Base-by-base conservation (phyloP, 1,140 invertebrate species). In the Papilio glaucus region DNA sequence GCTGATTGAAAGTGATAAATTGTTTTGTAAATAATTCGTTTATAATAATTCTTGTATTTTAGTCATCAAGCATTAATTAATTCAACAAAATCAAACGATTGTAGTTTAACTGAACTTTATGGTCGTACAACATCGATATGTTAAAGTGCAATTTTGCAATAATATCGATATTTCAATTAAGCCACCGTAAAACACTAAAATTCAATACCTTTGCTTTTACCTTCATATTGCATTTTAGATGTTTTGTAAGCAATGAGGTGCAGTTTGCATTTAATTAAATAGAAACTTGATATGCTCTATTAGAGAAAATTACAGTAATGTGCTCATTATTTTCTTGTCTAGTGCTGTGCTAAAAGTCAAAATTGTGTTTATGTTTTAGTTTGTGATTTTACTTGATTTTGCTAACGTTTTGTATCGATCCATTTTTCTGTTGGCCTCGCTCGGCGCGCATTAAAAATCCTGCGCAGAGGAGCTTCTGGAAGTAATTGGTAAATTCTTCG, bases 141-240 rank as follows among this genome's bases (percentile, higher is more conserved):
- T 38, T 9, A 4, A 38, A 37, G 18, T 65, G 15, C 29, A 65
- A 18, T 65, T 57, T 37, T 39, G 21, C 18, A 65, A 65, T 65
- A 65, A 65, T 18, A 65, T 65, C 62, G 62, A 65, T 65, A 65
- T 37, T 65, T 65, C 62, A 38, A 65, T 65, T 41, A 65, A 21
- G 18, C 3, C 18, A 21, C 8, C 1, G 29, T 33, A 65, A n/a
- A 21, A 18, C 62, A 65, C 62, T 65, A 65, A 65, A 65, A 65
- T 65, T 39, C 29, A 65, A 33, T 61, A 37, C 49, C 49, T 57
- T 57, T 57, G 49, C 49, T 57, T n/a, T 57, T 15, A 57, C 49
- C 49, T 57, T 57, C 49, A 21, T 57, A 57, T 57, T 57, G 49
- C 49, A 57, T 57, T 24, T 21, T 57, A 57, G 49, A 57, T 57